Evolutionary conservation across 2,113 vertebrate species (phyloP), one percentile per base, ranked within the genome.

Genomic region (Xyrauchen texanus): DNA sequence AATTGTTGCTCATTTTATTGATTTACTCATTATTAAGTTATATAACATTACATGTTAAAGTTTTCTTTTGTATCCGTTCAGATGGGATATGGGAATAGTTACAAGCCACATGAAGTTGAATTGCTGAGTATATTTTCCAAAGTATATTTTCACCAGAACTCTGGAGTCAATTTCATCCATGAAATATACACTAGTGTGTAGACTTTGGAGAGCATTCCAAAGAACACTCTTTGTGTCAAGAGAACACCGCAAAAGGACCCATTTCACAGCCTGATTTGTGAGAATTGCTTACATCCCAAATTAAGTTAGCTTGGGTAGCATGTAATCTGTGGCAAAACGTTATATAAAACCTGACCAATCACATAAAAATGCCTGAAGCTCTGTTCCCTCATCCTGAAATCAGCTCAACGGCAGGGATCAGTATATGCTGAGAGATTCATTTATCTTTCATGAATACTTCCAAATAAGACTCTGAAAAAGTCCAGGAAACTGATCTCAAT

Each of bases 261-360:
- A 75, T 75, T 75, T 75, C 60, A 75, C 60, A 75, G 45, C 63
- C 16, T 75, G 45, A 75, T 75, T 75, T 75, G 60, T 16, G 10
- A 51, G 8, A 63, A 4, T 52, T 45, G 72, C 60, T 75, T 75
- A 75, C 21, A 47, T 75, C 72, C 47, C 72, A 76, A 65, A 76
- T 65, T 66, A 76, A 65, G 74, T 76, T 76, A 75, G 72, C 72
- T 75, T 63, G 72, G 72, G 58, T 76, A 65, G 62, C 74, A 76
- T 76, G 74, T 76, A 76, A 76, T 76, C 74, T 76, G 49, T 76
- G 49, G 64, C 61, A 61, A 65, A 76, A 63, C 51, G 62, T 55
- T 55, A 65, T 53, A 76, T 55, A 76, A 76, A 76, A 76, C 74
- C 62, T 65, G 74, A 76, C 74, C 74, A 76, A 66, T 76, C 62